Conservation (phyloP, 2,797 vertebrate genomes). For the Orientallactaga sibirica region DNA sequence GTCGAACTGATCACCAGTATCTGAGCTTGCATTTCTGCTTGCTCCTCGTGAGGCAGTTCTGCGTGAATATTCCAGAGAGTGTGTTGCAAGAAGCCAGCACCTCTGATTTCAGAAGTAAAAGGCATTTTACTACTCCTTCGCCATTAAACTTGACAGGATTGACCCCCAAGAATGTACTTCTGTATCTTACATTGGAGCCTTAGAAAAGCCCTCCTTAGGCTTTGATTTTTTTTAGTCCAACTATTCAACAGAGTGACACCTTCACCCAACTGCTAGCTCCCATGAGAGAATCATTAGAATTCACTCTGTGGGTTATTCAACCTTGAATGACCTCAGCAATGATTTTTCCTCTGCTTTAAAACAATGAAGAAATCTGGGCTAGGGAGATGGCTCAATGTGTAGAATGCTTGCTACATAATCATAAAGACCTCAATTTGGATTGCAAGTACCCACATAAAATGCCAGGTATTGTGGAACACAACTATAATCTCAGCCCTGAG, state of each 20-base stretch:
- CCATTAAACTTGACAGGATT: neutral
- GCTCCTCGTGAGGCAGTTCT: neutral
- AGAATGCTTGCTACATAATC: no score
- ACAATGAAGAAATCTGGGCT: neutral
- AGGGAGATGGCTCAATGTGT: no score
- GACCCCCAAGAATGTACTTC: neutral
- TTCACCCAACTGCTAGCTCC: neutral
- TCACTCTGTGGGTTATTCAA: neutral
- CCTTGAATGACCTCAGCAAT: neutral
- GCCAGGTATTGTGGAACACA: no score
- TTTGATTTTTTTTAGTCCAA: neutral
- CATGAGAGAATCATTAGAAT: neutral
- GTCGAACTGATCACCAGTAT: no score
- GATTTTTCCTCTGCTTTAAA: neutral
- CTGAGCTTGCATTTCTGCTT: neutral
- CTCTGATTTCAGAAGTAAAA: neutral
- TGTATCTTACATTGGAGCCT: neutral
- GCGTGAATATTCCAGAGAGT: neutral
- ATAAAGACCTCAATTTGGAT: no score
- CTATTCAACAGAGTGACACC: no score
- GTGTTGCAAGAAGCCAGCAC: rapidly evolving
- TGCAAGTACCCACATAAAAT: no score
- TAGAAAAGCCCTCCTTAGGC: neutral
- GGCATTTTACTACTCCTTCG: neutral
- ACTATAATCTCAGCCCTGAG: no score